Conservation (phyloP, 1,140 invertebrate species). For the Pararge aegeria region DNA sequence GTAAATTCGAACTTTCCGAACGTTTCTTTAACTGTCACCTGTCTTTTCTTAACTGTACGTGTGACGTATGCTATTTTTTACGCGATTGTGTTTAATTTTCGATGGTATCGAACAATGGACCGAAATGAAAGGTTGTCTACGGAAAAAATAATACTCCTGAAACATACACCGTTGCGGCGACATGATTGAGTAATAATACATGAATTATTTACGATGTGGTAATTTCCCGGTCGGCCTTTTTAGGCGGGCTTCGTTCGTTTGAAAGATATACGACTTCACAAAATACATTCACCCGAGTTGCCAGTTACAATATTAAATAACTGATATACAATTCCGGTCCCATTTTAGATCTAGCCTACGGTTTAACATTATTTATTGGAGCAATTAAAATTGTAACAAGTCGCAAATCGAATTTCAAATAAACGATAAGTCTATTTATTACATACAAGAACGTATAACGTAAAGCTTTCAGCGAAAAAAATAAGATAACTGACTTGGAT, state of each 20-base stretch:
- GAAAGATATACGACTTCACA: slow-evolving; percentile 35
- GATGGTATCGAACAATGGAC: slow-evolving; percentile 32
- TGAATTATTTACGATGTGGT: slow-evolving; percentile 74
- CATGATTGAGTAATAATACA: slow-evolving; percentile 71
- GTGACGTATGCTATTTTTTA: slow-evolving; percentile 18
- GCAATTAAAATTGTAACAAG: slow-evolving; percentile 5
- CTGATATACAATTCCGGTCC: slow-evolving; percentile 13
- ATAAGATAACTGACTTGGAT: too few species aligned
- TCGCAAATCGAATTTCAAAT: background rate
- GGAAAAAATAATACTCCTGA: slow-evolving; percentile 49
- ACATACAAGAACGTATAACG: too few species aligned
- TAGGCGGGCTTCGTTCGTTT: slow-evolving; percentile 39
- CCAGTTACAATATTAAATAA: slow-evolving; percentile 14
- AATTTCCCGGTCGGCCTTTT: slow-evolving; percentile 60
- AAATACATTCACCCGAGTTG: slow-evolving; percentile 26
- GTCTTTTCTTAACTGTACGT: too few species aligned
- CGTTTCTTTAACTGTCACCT: slow-evolving; percentile 17
- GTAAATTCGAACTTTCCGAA: background rate
- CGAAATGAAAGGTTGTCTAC: slow-evolving; percentile 33
- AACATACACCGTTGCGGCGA: slow-evolving; percentile 55
- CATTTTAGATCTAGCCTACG: background rate
- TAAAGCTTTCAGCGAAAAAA: too few species aligned
- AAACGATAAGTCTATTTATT: background rate
- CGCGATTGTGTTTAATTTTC: slow-evolving; percentile 17
- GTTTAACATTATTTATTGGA: slow-evolving; percentile 7